Percentiles rank a stretch among this genome's conserved stretches.
Conservation (phyloP, 2,888 invertebrate species). For the Patella ulyssiponensis region DNA sequence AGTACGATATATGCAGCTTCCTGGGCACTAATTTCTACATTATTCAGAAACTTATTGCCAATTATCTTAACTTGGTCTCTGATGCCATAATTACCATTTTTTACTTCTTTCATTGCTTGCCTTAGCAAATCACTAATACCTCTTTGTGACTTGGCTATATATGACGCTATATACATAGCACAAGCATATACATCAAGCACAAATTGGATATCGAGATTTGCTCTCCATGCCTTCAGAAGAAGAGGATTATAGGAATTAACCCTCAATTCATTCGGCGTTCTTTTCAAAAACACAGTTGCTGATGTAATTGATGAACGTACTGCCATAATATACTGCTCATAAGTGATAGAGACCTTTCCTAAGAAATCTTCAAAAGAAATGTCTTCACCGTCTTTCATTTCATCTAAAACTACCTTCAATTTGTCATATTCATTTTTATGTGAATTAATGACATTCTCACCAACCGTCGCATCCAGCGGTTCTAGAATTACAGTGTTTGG, state of each 20-base stretch:
- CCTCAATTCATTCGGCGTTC: constrained; percentile 24
- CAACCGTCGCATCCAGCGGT: too few species aligned
- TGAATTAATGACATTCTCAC: too few species aligned
- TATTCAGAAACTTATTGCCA: too few species aligned
- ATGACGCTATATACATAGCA: constrained; percentile 27
- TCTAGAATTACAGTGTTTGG: too few species aligned
- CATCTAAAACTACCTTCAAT: not conserved
- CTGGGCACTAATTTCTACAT: constrained; percentile 52
- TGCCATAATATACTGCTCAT: constrained; percentile 16
- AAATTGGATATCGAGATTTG: too few species aligned
- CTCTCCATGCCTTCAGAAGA: too few species aligned
- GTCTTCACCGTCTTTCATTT: too few species aligned
- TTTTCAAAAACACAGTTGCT: constrained; percentile 27
- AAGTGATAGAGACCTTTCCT: not conserved
- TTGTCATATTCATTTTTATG: not conserved
- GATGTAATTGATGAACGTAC: constrained; percentile 7
- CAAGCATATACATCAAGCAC: too few species aligned
- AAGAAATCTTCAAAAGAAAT: not conserved
- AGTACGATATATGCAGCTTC: constrained; percentile 51
- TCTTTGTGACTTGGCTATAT: constrained; percentile 43
- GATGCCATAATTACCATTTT: constrained; percentile 20
- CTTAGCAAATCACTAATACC: constrained; percentile 44
- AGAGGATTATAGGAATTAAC: constrained; percentile 35
- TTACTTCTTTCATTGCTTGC: constrained; percentile 39
- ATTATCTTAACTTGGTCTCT: constrained; percentile 33